Evolutionary conservation across 2,113 vertebrate species (phyloP).

Genomic region (Macquaria ambigua): DNA sequence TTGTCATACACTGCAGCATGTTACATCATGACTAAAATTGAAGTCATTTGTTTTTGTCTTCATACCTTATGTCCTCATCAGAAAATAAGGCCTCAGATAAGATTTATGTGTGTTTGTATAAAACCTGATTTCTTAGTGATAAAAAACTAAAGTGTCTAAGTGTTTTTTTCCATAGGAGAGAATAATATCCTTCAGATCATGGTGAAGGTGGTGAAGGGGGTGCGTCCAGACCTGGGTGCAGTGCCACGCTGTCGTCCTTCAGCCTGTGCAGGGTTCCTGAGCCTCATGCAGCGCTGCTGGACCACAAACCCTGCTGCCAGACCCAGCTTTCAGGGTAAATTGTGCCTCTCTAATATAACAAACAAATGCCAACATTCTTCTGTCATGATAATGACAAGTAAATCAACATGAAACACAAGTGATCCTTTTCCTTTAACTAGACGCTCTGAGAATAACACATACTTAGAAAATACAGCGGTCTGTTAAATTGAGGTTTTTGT

Average conservation of each 20-base stretch:
- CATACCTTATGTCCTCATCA: background rate
- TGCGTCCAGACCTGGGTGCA: slow-evolving; percentile 91
- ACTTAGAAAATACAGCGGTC: background rate
- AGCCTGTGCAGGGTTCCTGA: slow-evolving; percentile 89
- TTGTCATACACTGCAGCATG: background rate
- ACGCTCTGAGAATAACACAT: background rate
- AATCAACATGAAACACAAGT: background rate
- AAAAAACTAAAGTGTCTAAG: background rate
- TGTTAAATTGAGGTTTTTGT: slow-evolving; percentile 6
- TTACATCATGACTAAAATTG: background rate
- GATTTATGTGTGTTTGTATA: background rate
- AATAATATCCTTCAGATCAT: slow-evolving; percentile 98
- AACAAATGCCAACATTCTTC: background rate
- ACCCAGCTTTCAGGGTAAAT: slow-evolving; percentile 94
- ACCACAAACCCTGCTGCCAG: slow-evolving; percentile 87
- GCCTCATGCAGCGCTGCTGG: slow-evolving; percentile 96
- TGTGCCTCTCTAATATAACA: background rate
- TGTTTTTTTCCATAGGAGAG: slow-evolving; percentile 87
- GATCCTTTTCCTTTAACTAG: background rate
- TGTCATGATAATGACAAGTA: background rate
- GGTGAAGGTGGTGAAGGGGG: slow-evolving; percentile 97
- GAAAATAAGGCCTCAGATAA: background rate
- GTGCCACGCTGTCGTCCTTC: slow-evolving; percentile 90
- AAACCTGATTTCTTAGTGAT: background rate
- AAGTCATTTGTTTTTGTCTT: background rate